Conservation (phyloP, 2,888 invertebrate genomes). For the Tipula lateralis region DNA sequence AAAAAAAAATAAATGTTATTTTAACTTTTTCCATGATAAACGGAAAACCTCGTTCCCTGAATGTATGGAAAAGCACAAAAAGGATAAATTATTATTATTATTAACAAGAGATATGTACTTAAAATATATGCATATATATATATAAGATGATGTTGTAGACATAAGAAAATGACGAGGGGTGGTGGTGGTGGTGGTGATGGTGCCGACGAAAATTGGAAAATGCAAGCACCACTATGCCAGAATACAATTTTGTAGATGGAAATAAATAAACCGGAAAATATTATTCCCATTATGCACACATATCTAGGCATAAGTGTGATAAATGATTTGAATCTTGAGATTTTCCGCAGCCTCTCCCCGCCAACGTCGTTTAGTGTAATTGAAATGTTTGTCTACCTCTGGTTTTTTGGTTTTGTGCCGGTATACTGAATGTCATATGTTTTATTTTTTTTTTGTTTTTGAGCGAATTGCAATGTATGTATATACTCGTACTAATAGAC, state of each 20-base stretch:
- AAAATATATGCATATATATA: no score
- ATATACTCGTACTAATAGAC: no score
- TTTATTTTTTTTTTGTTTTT: no score
- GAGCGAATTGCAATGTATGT: not conserved
- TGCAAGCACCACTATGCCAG: not conserved
- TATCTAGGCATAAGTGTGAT: not conserved
- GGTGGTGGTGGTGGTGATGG: no score
- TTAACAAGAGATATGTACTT: constrained; percentile 12
- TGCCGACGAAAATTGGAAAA: not conserved
- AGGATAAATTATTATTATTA: constrained; percentile 24
- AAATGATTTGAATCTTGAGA: not conserved
- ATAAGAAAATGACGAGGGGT: not conserved
- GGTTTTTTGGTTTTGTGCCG: not conserved
- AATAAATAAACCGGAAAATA: constrained; percentile 11
- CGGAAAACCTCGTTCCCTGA: not conserved
- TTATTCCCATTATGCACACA: not conserved
- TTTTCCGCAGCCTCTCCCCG: not conserved
- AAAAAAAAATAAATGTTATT: not conserved
- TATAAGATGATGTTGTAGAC: not conserved
- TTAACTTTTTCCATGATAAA: not conserved
- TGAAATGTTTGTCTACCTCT: not conserved
- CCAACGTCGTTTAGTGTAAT: not conserved
- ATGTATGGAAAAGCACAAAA: not conserved
- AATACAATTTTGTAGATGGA: not conserved
- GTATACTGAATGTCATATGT: not conserved